phyloP scores from a whole-genome alignment of 2,888 invertebrate genomes.

The Ichneumoninae sp. region DNA sequence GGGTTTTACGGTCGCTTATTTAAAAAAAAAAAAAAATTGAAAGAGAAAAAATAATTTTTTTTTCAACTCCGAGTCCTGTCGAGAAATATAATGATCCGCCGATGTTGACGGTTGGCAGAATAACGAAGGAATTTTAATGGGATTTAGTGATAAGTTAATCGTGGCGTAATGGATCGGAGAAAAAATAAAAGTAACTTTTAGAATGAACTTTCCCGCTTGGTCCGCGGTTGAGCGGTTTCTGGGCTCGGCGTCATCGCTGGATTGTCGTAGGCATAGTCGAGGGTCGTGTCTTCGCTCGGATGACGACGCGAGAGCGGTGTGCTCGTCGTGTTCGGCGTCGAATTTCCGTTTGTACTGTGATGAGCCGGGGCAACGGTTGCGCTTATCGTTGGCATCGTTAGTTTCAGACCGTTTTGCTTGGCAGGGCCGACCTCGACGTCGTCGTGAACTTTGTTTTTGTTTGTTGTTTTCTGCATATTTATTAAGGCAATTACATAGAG shows the following conservation, averaged over 20 bases:
- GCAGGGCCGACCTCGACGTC: conserved; percentile 74
- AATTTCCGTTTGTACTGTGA: conserved; percentile 62
- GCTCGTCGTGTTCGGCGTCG: conserved; percentile 88
- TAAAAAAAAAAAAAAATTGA: too few relatives aligned
- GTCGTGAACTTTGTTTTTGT: conserved; percentile 73
- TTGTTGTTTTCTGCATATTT: conserved; percentile 70
- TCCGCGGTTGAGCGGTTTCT: conserved; percentile 75
- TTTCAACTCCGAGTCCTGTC: background rate
- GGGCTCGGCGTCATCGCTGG: conserved; percentile 90
- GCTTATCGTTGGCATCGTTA: conserved; percentile 80
- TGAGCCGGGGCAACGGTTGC: conserved; percentile 72
- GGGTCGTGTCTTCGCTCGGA: conserved; percentile 91
- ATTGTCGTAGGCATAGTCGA: conserved; percentile 92
- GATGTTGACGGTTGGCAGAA: conserved; percentile 17
- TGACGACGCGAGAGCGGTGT: conserved; percentile 90
- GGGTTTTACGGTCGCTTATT: conserved; percentile 27
- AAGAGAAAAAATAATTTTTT: background rate
- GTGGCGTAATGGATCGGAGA: background rate
- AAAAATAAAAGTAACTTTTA: conserved; percentile 65
- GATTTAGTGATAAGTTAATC: background rate
- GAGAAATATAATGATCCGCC: background rate
- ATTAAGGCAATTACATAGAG: conserved; percentile 18
- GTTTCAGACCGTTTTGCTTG: conserved; percentile 75
- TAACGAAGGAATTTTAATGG: conserved; percentile 15
- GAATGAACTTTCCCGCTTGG: conserved; percentile 80